A percentile compares a stretch with the other conserved stretches of the same genome.
Conservation (phyloP, 2,113 vertebrate genomes). For the Oncorhynchus keta region DNA sequence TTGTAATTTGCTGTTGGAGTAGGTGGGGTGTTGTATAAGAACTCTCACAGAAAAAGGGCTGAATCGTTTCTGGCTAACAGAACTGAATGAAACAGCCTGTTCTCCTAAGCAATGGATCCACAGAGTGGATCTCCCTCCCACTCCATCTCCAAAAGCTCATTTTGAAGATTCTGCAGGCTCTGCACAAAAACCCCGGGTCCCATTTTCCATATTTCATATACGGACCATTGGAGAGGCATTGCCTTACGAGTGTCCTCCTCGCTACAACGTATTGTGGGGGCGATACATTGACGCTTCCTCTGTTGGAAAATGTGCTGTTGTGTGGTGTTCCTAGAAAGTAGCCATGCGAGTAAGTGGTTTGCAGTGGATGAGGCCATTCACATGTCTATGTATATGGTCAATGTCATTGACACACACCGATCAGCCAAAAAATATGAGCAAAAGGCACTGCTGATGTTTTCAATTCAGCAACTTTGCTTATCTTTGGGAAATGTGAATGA, state of each 20-base stretch:
- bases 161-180: constrained; percentile 64
- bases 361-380: no score
- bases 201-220: constrained; percentile 68
- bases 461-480: no score
- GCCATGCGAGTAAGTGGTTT: not conserved
- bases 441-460: no score
- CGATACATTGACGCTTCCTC: constrained; percentile 41
- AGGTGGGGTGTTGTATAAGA: no score
- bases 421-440: no score
- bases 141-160: constrained; percentile 56
- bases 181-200: constrained; percentile 62
- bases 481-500: no score
- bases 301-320: constrained; percentile 48
- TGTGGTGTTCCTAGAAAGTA: constrained; percentile 37
- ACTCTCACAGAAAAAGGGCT: no score
- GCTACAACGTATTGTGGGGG: constrained; percentile 45
- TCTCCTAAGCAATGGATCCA: constrained; percentile 10
- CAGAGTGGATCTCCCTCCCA: constrained; percentile 9
- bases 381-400: no score
- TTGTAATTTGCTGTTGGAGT: no score
- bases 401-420: no score
- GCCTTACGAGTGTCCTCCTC: constrained; percentile 49
- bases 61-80: no score
- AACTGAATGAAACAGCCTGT: not conserved
- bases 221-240: constrained; percentile 63